Evolutionary conservation across 2,888 invertebrate species (phyloP).

Genomic region (Callyntrura sp.): DNA sequence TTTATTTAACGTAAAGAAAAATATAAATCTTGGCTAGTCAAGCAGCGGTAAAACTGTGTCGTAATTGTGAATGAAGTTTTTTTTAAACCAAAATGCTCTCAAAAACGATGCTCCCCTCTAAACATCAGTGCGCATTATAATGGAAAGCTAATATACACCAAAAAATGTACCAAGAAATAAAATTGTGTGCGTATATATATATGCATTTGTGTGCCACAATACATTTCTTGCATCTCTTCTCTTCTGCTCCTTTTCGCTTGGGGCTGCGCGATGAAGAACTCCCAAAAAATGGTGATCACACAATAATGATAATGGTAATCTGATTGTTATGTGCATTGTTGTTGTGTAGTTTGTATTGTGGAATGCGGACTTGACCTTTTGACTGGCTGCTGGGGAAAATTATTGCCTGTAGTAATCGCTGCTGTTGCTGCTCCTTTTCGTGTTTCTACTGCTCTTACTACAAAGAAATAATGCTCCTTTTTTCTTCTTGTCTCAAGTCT

Average conservation of each 20-base stretch:
- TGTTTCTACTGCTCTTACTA: conserved; percentile 1
- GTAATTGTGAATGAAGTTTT: background rate
- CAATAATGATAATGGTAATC: conserved; percentile 26
- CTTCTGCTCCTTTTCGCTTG: background rate
- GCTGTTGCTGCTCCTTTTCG: background rate
- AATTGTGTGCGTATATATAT: background rate
- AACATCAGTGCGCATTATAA: too few species aligned
- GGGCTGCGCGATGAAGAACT: background rate
- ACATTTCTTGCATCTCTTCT: background rate
- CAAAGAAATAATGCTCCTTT: background rate
- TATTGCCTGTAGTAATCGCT: conserved; percentile 6
- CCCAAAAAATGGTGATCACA: background rate
- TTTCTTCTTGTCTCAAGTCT: background rate
- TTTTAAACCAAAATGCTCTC: too few species aligned
- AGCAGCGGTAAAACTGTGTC: background rate
- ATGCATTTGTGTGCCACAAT: too few species aligned
- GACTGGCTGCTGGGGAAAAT: conserved; percentile 40
- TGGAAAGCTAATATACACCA: background rate
- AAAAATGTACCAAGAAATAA: background rate
- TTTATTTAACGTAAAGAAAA: background rate
- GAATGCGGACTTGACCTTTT: conserved; percentile 64
- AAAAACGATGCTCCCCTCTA: too few species aligned
- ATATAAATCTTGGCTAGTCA: background rate
- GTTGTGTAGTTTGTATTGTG: background rate
- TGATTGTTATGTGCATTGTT: conserved; percentile 28